A percentile compares a stretch with the other conserved stretches of the same genome.
phyloP scores from a whole-genome alignment of 2,797 vertebrate species.

The Pseudochirops corinnae region DNA sequence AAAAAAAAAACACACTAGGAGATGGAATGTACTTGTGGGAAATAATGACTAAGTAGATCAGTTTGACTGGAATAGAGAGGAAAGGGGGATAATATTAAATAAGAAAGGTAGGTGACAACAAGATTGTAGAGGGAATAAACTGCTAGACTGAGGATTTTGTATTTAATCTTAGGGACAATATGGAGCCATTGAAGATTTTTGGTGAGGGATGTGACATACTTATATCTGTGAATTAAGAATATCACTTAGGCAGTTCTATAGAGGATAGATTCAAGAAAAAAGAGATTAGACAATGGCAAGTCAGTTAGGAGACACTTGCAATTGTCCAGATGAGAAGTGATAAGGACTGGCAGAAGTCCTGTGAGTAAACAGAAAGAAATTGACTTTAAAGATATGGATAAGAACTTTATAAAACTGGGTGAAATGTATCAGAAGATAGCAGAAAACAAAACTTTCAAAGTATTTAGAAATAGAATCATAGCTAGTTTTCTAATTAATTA shows the following conservation, averaged over 20 bases:
- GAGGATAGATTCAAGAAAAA: background rate
- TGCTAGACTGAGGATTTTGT: background rate
- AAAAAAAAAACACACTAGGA: background rate
- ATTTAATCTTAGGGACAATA: background rate
- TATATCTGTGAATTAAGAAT: background rate
- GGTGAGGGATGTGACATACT: background rate
- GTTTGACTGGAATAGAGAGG: background rate
- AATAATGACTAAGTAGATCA: background rate
- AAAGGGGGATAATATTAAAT: background rate
- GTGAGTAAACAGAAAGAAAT: background rate
- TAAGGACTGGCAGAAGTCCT: background rate
- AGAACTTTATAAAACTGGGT: background rate
- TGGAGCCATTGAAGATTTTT: background rate
- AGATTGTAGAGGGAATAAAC: background rate
- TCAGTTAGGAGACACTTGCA: background rate
- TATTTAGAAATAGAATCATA: background rate
- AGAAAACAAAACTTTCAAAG: background rate
- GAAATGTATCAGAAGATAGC: background rate
- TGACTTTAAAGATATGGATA: background rate
- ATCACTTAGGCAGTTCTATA: background rate
- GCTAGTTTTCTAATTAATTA: background rate
- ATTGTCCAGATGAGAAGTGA: background rate
- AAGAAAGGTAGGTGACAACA: background rate
- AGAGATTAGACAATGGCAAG: background rate
- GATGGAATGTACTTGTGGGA: background rate